Evolutionary conservation across 1,140 invertebrate genomes (phyloP).

Genomic region (Calosoma granatense): DNA sequence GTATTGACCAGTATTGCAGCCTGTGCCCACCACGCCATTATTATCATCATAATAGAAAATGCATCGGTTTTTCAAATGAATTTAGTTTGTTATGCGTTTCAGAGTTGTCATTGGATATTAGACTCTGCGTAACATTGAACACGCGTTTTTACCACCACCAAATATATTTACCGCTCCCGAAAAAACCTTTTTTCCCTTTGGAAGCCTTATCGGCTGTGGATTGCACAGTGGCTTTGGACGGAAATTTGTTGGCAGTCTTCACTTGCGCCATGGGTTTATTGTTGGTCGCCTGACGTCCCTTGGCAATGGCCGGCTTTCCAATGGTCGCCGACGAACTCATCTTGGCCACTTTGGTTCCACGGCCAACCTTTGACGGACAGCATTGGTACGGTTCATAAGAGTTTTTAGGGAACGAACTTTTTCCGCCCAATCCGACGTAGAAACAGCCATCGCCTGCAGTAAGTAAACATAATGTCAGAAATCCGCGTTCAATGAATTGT

Average conservation of each 20-base stretch:
- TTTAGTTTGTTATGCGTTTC: no score
- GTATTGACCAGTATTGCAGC: no score
- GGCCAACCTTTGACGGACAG: constrained; percentile 73
- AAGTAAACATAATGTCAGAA: constrained; percentile 50
- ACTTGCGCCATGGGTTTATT: constrained; percentile 27
- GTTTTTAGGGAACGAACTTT: constrained; percentile 61
- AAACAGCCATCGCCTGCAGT: constrained; percentile 87
- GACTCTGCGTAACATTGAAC: no score
- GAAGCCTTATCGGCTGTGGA: no score
- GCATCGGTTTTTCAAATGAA: background rate
- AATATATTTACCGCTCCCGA: constrained; percentile 64
- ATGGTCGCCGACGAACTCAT: constrained; percentile 40
- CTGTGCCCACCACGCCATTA: no score
- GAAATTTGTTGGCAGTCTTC: constrained; percentile 17
- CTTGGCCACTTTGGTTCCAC: constrained; percentile 58
- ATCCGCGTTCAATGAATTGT: constrained; percentile 15
- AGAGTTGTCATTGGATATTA: no score
- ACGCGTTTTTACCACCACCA: constrained; percentile 38
- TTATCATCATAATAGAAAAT: background rate
- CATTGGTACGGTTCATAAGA: constrained; percentile 81
- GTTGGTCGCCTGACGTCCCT: constrained; percentile 16
- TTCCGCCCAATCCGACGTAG: constrained; percentile 85
- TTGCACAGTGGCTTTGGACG: no score
- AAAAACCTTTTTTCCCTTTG: constrained; percentile 71
- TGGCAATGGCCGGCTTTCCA: constrained; percentile 25